Base-by-base conservation (phyloP, 2,888 invertebrate species). In the Apoderus coryli region DNA sequence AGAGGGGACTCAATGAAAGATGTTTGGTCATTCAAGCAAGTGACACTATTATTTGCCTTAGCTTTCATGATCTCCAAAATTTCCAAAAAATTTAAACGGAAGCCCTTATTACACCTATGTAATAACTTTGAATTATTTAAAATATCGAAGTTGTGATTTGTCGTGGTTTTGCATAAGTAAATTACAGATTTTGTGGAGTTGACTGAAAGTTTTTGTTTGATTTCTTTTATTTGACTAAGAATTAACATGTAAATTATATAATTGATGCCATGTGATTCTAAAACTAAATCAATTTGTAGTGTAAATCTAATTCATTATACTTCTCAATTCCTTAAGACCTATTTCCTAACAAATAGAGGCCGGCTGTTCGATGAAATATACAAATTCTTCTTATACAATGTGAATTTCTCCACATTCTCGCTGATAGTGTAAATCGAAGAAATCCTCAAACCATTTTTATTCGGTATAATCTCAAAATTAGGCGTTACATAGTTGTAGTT, bases 381-480 rank as follows among this genome's bases (percentile, higher is more conserved):
- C 40, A 56, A 47, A 44, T 58, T 57, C 39, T 54, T 57, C 39
- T 50, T 49, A 42, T 54, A 54, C 35, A 53, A 52, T 36, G 52
- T 53, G 40, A 54, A 54, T 37, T 56, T 56, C 34, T 58, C 58
- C 16, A 58, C 53, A 35, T 53, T 51, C 39, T 59, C 54, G 43
- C 57, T 54, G 42, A 58, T 57, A 27, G 59, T 56, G 43, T 60
- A 58, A 36, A 59, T 55, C 11, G 68, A 67, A 29, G 67, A 64
- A 31, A 68, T 65, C 46, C 63, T 64, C 5, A 68, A 50, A 22
- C 67, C 68, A 36, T 62, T 65, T 48, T 64, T 42, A 28, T 44
- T 44, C 14, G 44, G 44, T 25, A 45, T 38, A 9, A 46, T 42
- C 29, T 43, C 44, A 35, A 45, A 45, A 36, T 23, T 36, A 39